These are phyloP conservation scores for Tinea trinotella DNA, from an alignment of 2,888 invertebrate genomes.

Conservation along the genomic window DNA sequence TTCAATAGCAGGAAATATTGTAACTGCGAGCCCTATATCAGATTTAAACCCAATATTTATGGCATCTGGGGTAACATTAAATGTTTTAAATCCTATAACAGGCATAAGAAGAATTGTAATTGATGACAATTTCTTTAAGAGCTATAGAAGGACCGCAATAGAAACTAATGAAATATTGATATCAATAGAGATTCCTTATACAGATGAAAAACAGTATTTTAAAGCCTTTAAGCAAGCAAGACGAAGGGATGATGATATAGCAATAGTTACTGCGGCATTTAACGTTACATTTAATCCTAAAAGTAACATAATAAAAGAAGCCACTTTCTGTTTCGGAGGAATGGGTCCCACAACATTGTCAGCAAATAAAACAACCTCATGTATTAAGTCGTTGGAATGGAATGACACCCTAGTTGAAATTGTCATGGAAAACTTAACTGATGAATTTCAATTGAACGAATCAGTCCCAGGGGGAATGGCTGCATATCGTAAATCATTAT, in stretches of 20 bases:
- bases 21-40: conserved; percentile 96
- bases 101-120: conserved; percentile 76
- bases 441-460: conserved; percentile 79
- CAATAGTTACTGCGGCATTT: conserved; percentile 88
- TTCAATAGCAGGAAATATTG: conserved; percentile 92
- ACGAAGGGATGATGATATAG: conserved; percentile 94
- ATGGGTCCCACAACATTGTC: conserved; percentile 86
- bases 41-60: conserved; percentile 94
- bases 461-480: conserved; percentile 82
- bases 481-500: conserved; percentile 76
- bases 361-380: conserved; percentile 73
- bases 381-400: conserved; percentile 69
- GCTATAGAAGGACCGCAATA: conserved; percentile 85
- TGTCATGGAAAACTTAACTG: conserved; percentile 67
- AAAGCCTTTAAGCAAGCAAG: conserved; percentile 93
- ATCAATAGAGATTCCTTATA: conserved; percentile 84
- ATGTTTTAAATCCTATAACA: conserved; percentile 69
- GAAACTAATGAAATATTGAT: conserved; percentile 84
- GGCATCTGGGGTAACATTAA: conserved; percentile 78
- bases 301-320: conserved; percentile 64
- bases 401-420: conserved; percentile 68
- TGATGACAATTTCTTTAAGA: conserved; percentile 86
- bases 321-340: conserved; percentile 82
- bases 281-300: conserved; percentile 72
- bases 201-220: conserved; percentile 78